Evolutionary conservation across 2,888 invertebrate genomes (phyloP).

Genomic region (Apotomis capreana): DNA sequence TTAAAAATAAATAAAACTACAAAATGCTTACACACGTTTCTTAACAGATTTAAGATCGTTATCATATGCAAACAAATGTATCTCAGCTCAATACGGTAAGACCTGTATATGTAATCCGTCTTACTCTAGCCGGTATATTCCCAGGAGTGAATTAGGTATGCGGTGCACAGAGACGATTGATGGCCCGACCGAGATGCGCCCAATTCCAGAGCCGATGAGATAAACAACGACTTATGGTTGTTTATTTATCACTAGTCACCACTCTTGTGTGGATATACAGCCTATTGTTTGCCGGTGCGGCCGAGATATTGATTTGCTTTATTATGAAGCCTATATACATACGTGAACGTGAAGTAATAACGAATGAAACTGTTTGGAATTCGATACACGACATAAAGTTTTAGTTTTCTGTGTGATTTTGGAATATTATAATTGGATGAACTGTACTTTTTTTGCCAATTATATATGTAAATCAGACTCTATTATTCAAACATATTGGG

Average conservation of each 20-base stretch:
- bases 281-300: conserved; percentile 48
- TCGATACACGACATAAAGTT: no score
- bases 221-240: conserved; percentile 52
- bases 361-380: background rate
- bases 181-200: conserved; percentile 53
- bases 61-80: conserved; percentile 34
- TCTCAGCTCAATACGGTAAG: conserved; percentile 31
- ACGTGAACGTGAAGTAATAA: background rate
- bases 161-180: conserved; percentile 48
- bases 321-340: conserved; percentile 2
- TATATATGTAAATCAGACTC: no score
- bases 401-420: no score
- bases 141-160: conserved; percentile 52
- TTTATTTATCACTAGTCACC: conserved; percentile 52
- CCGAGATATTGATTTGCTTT: conserved; percentile 38
- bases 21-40: background rate
- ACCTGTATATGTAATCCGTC: conserved; percentile 42
- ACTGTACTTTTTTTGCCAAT: no score
- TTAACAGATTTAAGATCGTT: conserved; percentile 16
- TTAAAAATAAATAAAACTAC: background rate
- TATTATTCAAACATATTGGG: no score
- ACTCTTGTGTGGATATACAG: conserved; percentile 42
- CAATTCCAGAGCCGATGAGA: conserved; percentile 48
- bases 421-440: no score
- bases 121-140: conserved; percentile 43